A percentile compares a stretch with the other conserved stretches of the same genome.
phyloP scores from a whole-genome alignment of 2,113 vertebrate genomes.

The Bubo scandiacus region DNA sequence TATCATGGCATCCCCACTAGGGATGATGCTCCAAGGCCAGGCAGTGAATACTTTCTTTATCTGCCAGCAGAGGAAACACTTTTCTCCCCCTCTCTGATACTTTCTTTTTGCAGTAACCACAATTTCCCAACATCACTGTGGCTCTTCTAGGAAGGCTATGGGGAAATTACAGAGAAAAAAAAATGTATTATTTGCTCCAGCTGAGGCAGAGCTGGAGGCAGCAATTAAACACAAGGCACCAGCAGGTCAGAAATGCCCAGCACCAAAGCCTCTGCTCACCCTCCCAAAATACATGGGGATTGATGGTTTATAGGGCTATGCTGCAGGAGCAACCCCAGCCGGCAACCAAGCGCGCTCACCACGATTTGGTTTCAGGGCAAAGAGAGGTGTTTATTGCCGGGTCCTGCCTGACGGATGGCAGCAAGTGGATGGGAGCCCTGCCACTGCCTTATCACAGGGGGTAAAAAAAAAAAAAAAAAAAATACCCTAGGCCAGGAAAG shows the following conservation, averaged over 20 bases:
- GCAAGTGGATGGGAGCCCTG: not conserved
- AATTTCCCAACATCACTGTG: rapidly evolving
- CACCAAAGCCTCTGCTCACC: not conserved
- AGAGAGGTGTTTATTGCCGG: not conserved
- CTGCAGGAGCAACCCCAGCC: not conserved
- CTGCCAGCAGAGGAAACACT: conserved; percentile 28
- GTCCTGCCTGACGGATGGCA: not conserved
- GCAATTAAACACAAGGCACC: not conserved
- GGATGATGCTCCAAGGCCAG: not conserved
- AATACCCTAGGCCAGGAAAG: not conserved
- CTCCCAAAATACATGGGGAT: not conserved
- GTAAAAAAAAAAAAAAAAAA: not conserved
- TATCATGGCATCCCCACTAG: rapidly evolving
- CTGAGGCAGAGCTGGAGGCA: not conserved
- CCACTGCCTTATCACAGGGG: not conserved
- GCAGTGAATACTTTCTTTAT: not conserved
- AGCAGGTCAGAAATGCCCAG: not conserved
- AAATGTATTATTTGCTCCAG: not conserved
- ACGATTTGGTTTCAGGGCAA: not conserved
- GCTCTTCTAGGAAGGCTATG: not conserved
- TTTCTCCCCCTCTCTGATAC: not conserved
- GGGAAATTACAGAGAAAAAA: not conserved
- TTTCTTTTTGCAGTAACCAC: not conserved
- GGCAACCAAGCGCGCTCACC: rapidly evolving
- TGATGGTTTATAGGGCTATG: rapidly evolving